Conservation (phyloP, 2,113 vertebrate species). For the Thinocorus orbignyianus region DNA sequence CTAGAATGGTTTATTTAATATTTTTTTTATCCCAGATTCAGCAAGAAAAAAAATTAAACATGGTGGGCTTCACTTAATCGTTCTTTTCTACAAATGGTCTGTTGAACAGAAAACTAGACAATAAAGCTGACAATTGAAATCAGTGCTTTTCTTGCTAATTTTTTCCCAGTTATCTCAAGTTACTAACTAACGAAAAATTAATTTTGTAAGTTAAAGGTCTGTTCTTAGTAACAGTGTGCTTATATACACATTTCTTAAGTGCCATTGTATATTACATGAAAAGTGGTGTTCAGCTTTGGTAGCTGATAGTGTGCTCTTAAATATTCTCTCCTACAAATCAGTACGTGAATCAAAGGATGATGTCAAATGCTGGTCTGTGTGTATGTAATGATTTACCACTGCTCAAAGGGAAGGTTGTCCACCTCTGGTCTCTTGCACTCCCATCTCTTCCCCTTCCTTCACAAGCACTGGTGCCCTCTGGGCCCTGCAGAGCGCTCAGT, state of each 20-base stretch:
- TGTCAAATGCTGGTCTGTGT: not conserved
- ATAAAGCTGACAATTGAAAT: not conserved
- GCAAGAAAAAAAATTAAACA: not conserved
- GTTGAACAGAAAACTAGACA: not conserved
- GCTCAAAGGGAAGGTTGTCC: not conserved
- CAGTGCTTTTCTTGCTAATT: not conserved
- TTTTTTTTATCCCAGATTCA: not conserved
- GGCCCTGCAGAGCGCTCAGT: not conserved
- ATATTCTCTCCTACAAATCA: not conserved
- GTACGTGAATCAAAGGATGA: not conserved
- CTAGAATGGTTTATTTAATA: not conserved
- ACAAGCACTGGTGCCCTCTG: not conserved
- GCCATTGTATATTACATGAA: not conserved
- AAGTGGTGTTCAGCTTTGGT: not conserved
- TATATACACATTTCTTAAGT: not conserved
- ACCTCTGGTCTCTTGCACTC: not conserved
- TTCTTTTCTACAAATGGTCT: not conserved
- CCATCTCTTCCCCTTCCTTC: not conserved
- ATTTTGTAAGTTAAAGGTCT: not conserved
- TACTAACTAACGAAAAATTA: not conserved
- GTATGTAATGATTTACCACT: not conserved
- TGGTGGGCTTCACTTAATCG: not conserved
- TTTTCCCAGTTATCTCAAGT: not conserved
- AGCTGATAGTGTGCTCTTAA: not conserved
- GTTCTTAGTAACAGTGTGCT: not conserved